Percentiles rank a stretch among this genome's conserved stretches.
These are phyloP conservation scores for Oxyruncus cristatus DNA, from an alignment of 2,113 vertebrate species.

Conservation along the genomic window DNA sequence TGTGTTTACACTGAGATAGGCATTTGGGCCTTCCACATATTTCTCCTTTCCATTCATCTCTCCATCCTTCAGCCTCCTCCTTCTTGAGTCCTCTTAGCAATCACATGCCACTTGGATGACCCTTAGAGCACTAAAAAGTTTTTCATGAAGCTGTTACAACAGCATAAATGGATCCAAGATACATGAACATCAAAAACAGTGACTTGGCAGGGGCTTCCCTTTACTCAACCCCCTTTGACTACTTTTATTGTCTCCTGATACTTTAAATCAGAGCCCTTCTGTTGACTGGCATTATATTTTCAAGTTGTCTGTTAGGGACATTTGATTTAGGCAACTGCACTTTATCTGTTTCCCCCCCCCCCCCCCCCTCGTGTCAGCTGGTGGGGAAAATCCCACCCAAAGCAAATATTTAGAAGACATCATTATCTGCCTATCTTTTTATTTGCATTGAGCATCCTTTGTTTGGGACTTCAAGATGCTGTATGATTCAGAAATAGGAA, in stretches of 20 bases:
- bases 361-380: neutral
- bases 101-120: neutral
- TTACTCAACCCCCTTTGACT: neutral
- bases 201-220: neutral
- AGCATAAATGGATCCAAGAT: neutral
- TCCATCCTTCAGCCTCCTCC: neutral
- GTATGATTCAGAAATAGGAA: constrained; percentile 27
- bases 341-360: neutral
- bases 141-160: neutral
- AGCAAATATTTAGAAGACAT: constrained; percentile 31
- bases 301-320: neutral
- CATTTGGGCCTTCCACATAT: neutral
- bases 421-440: neutral
- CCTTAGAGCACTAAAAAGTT: neutral
- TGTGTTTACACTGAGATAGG: neutral
- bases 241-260: neutral
- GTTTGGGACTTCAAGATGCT: neutral
- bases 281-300: neutral
- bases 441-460: constrained; percentile 27
- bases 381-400: neutral
- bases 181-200: neutral
- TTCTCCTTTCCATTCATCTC: neutral
- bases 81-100: neutral
- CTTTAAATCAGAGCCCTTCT: neutral
- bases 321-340: neutral